Evolutionary conservation across 2,113 vertebrate species (phyloP).

Genomic region (Toxotes jaculatrix): DNA sequence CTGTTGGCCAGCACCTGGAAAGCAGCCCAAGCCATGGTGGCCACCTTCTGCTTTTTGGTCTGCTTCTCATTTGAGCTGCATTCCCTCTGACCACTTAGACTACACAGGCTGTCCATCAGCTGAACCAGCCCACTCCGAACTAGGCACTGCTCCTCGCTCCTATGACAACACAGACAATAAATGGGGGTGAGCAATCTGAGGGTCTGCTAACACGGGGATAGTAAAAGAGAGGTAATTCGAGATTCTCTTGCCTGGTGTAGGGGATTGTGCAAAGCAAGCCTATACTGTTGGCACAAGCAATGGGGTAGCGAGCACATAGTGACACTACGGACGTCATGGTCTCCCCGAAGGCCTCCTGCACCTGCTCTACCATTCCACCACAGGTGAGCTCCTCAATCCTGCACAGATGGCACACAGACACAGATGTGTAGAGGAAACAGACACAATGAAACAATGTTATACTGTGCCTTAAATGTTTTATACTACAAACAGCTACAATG

Average conservation of each 20-base stretch:
- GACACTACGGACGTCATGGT: constrained; percentile 99
- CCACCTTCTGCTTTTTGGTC: constrained; percentile 97
- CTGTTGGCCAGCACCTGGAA: constrained; percentile 98
- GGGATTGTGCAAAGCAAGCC: constrained; percentile 97
- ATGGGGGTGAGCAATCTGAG: background rate
- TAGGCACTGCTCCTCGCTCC: constrained; percentile 98
- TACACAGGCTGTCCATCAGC: constrained; percentile 96
- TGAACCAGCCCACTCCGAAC: constrained; percentile 98
- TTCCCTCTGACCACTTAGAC: constrained; percentile 94
- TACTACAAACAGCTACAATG: background rate
- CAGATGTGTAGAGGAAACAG: background rate
- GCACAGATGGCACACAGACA: constrained; percentile 44
- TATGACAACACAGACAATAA: constrained; percentile 55
- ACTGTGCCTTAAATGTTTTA: background rate
- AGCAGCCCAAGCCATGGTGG: constrained; percentile 99
- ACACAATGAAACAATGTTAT: background rate
- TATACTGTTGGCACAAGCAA: constrained; percentile 98
- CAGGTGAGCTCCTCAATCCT: constrained; percentile 98
- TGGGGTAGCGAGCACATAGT: constrained; percentile 95
- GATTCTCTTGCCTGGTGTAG: constrained; percentile 89
- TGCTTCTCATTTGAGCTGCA: constrained; percentile 96
- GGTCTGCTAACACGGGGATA: background rate
- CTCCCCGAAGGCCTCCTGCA: constrained; percentile 98
- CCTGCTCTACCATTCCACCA: constrained; percentile 98
- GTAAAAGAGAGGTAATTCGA: background rate